These are phyloP conservation scores for Dasyornis broadbenti DNA, from an alignment of 2,113 vertebrate species.

Conservation along the genomic window DNA sequence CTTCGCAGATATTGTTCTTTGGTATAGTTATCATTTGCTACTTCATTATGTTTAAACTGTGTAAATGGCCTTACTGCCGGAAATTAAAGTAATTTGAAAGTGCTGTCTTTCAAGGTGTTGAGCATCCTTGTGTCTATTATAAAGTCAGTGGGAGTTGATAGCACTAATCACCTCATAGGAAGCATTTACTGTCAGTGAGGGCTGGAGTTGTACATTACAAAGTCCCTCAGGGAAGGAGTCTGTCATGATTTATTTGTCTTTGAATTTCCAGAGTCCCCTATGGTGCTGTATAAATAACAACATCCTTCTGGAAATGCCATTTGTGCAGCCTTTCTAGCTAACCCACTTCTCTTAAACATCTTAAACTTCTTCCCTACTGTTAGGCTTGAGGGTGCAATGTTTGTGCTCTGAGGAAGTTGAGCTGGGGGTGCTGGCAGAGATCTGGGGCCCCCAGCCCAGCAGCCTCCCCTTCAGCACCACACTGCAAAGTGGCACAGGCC, in stretches of 20 bases:
- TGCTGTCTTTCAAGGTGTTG: not conserved
- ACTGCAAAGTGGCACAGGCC: not conserved
- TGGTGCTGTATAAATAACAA: conserved; percentile 20
- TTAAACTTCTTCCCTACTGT: not conserved
- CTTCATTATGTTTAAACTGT: not conserved
- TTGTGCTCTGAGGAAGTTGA: not conserved
- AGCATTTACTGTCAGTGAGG: not conserved
- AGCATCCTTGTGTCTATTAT: not conserved
- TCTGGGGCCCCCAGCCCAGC: not conserved
- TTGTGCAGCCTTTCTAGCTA: not conserved
- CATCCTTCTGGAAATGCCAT: not conserved
- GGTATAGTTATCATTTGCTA: not conserved
- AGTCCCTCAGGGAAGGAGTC: not conserved
- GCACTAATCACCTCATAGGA: conserved; percentile 23
- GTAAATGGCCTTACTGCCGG: not conserved
- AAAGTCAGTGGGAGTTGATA: conserved; percentile 8
- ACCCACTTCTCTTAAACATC: conserved; percentile 1
- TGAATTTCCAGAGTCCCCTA: not conserved
- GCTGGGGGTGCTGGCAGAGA: not conserved
- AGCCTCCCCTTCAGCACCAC: not conserved
- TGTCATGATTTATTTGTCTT: conserved; percentile 34
- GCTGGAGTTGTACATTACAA: not conserved
- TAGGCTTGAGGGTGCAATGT: not conserved
- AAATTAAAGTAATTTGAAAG: not conserved
- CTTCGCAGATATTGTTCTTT: not conserved